phyloP scores from a whole-genome alignment of 2,888 invertebrate genomes.

The Orthosia gracilis region DNA sequence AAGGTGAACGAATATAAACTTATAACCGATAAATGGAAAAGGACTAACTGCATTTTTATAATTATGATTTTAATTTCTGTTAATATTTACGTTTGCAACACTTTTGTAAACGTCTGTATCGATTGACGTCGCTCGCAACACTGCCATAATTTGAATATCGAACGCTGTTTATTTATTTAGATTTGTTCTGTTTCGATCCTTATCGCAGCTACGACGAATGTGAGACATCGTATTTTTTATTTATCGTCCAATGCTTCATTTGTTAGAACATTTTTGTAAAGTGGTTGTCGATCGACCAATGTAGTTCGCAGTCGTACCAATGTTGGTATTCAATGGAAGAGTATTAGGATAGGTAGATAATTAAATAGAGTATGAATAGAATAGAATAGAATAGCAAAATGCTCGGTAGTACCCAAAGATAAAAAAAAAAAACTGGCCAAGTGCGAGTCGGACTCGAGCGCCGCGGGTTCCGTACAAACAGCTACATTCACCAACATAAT shows the following conservation, averaged over 20 bases:
- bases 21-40: constrained; percentile 78
- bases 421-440: constrained; percentile 1
- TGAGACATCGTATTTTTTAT: not conserved
- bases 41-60: constrained; percentile 58
- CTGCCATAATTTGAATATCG: constrained; percentile 38
- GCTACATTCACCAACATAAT: no score
- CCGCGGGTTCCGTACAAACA: no score
- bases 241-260: not conserved
- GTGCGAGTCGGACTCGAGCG: no score
- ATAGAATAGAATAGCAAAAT: no score
- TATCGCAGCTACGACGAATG: constrained; percentile 28
- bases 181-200: constrained; percentile 20
- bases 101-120: constrained; percentile 46
- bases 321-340: constrained; percentile 4
- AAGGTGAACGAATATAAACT: constrained; percentile 75
- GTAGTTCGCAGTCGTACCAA: not conserved
- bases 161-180: constrained; percentile 42
- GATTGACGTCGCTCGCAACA: constrained; percentile 36
- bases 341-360: not conserved
- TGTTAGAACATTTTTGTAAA: not conserved
- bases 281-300: not conserved
- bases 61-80: constrained; percentile 10
- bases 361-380: not conserved
- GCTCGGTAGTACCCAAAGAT: not conserved
- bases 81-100: constrained; percentile 13